Base-by-base conservation (phyloP, 2,113 vertebrate species). In the Mesitornis unicolor region DNA sequence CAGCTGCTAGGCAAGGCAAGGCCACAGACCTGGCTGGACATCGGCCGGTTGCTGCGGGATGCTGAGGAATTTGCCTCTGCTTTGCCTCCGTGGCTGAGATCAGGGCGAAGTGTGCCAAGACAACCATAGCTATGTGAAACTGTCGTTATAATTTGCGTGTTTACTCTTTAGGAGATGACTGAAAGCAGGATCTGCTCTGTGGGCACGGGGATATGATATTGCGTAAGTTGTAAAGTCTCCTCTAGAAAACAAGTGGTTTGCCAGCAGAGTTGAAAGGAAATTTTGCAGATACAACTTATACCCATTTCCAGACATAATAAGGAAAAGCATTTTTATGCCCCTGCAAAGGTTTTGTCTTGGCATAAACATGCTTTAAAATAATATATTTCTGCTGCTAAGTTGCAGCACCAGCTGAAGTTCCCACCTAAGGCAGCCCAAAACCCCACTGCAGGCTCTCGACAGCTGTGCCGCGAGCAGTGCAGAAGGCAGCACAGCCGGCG, bases 391-490 rank as follows among this genome's bases (percentile, higher is more conserved):
- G 43, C n/a, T 35, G 38, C 4, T 1, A 2, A 25, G n/a, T 4
- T 65, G 16, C 26, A 28, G 42, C 42, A 18, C 13, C 21, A 10
- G 64, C 2, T 45, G 71, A 29, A 19, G 51, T 16, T 45, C 42
- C 59, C 10, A 16, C 26, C 26, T 8, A 7, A 35, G 13, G n/a
- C 56, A 51, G 25, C 13, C 61, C 3, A 60, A 89, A 94, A 67
- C 50, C 53, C 51, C 71, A 61, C 70, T 25, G 47, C 26, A 65
- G 74, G 67, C 51, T 67, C 29, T 43, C 11, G 2, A 70, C 22
- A 14, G 42, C 69, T 29, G 59, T 2, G 19, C 40, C 1, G 2
- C 53, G 10, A 26, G 53, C 1, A 4, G 35, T 0, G 4, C 29
- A 4, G 40, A 65, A 71, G 28, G 43, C 16, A 20, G 59, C 26